phyloP scores from a whole-genome alignment of 2,113 vertebrate species.

The Eptesicus fuscus region DNA sequence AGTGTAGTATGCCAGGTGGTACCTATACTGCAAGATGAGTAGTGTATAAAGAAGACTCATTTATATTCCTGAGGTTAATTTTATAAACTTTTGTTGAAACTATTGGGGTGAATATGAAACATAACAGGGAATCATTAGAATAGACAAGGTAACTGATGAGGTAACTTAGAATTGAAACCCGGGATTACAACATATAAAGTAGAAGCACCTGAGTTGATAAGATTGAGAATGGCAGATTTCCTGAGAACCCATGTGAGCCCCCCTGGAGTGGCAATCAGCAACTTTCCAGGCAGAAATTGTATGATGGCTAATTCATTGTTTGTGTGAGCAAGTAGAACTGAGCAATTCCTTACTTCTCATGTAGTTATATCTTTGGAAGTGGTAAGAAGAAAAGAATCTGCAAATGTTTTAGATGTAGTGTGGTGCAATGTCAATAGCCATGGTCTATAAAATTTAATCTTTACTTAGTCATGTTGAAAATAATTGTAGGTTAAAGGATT shows the following conservation, averaged over 20 bases:
- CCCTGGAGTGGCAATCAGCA: neutral
- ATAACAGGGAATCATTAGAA: neutral
- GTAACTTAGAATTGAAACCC: neutral
- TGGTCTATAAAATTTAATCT: neutral
- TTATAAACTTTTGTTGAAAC: neutral
- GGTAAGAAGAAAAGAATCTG: neutral
- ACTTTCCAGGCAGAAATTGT: neutral
- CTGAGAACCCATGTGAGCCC: rapidly evolving
- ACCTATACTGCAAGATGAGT: neutral
- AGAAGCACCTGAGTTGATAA: neutral
- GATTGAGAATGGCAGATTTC: neutral
- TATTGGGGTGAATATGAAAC: neutral
- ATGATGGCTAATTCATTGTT: neutral
- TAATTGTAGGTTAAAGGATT: slow-evolving; percentile 1
- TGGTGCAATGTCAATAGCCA: neutral
- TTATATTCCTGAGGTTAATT: neutral
- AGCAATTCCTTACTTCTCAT: neutral
- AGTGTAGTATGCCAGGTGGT: neutral
- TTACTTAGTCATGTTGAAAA: neutral
- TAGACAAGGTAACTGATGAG: neutral
- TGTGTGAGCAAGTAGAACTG: neutral
- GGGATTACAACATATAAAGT: neutral
- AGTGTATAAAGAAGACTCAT: neutral
- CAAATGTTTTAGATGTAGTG: neutral
- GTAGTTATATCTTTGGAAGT: neutral